Base-by-base conservation (phyloP, 2,888 invertebrate species). In the Volucella zonaria region DNA sequence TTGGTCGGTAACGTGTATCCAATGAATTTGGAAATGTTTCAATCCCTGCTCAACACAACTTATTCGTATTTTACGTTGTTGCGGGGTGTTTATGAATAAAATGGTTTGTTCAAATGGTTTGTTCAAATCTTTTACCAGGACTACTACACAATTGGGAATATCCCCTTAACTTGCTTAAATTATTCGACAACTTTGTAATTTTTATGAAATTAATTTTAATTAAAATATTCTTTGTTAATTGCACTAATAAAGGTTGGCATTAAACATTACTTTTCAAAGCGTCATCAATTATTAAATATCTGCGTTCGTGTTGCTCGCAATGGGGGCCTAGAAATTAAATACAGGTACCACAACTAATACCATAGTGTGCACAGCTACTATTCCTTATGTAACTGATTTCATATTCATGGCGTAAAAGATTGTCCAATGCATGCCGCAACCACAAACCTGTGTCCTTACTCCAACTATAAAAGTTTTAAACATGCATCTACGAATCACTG, bases 41-140 rank as follows among this genome's bases (percentile, higher is more conserved):
- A 91, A 82, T 86, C 89, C 9, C 67, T 91, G 18, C 87, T 91
- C 2, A 91, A 91, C 74, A 89, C 89, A 4, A 89, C 90, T 0
- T 91, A 91, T 68, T 89, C 90, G 0, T 89, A 89, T 82, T 91
- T 91, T 58, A 91, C 91, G 1, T 78, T 91, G 10, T 87, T 91
- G 0, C 89, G 91, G 42, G 88, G 90, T 3, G 88, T 91, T 15
- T 91, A 93, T 87, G 54, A 40, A 9, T 80, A 74, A 64, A 68
- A 14, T 3, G 38, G 3, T 47, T 43, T 10, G 49, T 12, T n/a
- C 3, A 52, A 23, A 14, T 3, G 38, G 3, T 47, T 43, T 10
- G 49, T 12, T n/a, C 3, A 52, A 23, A n/a, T n/a, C 38, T 49
- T 15, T 23, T 42, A 58, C 14, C 38, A 47, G 14, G 31, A 58